Percentiles rank a stretch among this genome's conserved stretches.
Evolutionary conservation across 2,888 invertebrate species (phyloP).

Genomic region (Dysmachus trigonus): DNA sequence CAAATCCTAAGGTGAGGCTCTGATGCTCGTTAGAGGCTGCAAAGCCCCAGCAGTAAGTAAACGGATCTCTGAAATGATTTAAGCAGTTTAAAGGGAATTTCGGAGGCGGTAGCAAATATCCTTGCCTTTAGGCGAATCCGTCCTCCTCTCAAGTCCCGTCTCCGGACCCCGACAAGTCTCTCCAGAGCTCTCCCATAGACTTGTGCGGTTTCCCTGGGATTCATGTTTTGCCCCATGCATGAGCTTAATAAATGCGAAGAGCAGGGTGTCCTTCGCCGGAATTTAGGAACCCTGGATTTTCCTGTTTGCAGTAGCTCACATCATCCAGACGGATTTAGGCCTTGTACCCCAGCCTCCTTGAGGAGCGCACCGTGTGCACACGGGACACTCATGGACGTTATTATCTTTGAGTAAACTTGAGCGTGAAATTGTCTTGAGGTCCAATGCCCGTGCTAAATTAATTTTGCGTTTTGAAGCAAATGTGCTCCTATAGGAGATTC

Average conservation of each 20-base stretch:
- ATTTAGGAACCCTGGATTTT: conserved; percentile 9
- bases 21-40: conserved; percentile 39
- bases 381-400: neutral
- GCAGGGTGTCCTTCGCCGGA: neutral
- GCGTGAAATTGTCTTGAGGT: conserved; percentile 21
- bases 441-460: neutral
- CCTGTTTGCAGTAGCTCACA: conserved; percentile 8
- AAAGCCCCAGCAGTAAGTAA: conserved; percentile 40
- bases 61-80: conserved; percentile 39
- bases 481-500: neutral
- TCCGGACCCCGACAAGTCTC: neutral
- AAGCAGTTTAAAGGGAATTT: conserved; percentile 41
- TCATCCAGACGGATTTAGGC: conserved; percentile 6
- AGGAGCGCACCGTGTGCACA: neutral
- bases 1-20: neutral
- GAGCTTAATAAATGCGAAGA: conserved; percentile 21
- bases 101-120: conserved; percentile 29
- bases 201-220: conserved; percentile 13
- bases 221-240: neutral
- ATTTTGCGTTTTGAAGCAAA: neutral
- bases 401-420: conserved; percentile 18
- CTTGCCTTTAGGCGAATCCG: conserved; percentile 10
- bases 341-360: neutral
- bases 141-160: neutral
- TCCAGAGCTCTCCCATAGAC: neutral